Percentiles rank a stretch among this genome's conserved stretches.
Conservation (phyloP, 1,140 invertebrate genomes). For the Drosophila albomicans region DNA sequence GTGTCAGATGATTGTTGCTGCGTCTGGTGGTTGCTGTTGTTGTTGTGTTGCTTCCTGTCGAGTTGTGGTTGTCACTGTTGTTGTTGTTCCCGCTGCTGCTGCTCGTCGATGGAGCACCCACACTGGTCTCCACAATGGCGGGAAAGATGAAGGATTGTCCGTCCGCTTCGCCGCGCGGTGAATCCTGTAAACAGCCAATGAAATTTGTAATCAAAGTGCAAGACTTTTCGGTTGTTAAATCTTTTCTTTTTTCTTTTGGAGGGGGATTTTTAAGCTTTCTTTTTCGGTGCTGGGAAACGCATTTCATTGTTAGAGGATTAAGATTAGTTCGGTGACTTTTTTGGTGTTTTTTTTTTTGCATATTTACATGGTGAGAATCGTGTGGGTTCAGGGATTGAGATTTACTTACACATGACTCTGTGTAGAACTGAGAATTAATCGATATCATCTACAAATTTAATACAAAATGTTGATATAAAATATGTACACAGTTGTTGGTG, state of each 20-base stretch:
- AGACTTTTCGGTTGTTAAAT: conserved; percentile 7
- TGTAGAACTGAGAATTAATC: conserved; percentile 13
- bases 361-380: conserved; percentile 19
- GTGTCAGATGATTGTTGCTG: conserved; percentile 70
- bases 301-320: background rate
- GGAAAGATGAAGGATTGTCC: conserved; percentile 89
- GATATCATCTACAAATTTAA: background rate
- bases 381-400: background rate
- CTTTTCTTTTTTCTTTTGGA: too few species aligned
- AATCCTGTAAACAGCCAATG: conserved; percentile 86
- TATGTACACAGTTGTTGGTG: too few species aligned
- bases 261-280: conserved; percentile 15
- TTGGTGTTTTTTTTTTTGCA: background rate
- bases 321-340: background rate
- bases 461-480: too few species aligned
- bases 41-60: conserved; percentile 45
- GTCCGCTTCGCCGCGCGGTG: conserved; percentile 89
- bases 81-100: conserved; percentile 1
- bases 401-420: conserved; percentile 13
- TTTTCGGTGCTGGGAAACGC: conserved; percentile 52
- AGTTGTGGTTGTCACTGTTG: conserved; percentile 31
- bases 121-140: conserved; percentile 85
- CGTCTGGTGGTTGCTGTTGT: conserved; percentile 43
- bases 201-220: conserved; percentile 35
- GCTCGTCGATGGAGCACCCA: conserved; percentile 59